phyloP scores from a whole-genome alignment of 2,888 invertebrate species.

The Lasioglossum figueresi region DNA sequence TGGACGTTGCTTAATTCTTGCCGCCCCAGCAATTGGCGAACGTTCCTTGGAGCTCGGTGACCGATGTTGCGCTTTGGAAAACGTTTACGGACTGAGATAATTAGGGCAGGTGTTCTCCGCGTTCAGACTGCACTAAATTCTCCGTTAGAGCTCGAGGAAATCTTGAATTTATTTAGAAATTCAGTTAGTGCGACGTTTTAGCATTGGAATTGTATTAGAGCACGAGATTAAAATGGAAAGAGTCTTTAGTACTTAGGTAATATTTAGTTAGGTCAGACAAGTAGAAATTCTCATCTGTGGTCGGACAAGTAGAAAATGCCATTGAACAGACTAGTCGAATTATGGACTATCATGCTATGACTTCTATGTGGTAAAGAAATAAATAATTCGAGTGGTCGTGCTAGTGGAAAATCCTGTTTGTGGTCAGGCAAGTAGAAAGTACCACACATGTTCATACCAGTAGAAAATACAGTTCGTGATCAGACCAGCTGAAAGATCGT shows the following conservation, averaged over 20 bases:
- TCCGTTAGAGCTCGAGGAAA: neutral
- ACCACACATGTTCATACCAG: neutral
- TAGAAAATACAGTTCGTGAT: neutral
- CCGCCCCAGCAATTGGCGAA: constrained; percentile 24
- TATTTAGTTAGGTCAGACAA: neutral
- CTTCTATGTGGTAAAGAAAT: too few relatives aligned
- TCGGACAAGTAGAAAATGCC: neutral
- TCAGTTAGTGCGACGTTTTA: neutral
- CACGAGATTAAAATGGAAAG: neutral
- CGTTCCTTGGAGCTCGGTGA: neutral
- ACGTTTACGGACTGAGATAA: constrained; percentile 7
- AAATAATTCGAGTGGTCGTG: neutral
- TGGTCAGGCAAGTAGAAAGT: neutral
- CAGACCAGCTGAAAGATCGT: neutral
- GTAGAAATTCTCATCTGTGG: too few relatives aligned
- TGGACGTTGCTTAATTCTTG: constrained; percentile 29
- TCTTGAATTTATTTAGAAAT: neutral
- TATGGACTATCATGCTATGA: neutral
- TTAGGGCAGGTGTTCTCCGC: neutral
- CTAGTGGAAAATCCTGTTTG: neutral
- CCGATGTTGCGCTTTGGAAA: constrained; percentile 7
- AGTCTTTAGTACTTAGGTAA: neutral
- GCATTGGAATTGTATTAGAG: neutral
- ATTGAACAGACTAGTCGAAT: neutral
- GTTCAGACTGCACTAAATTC: neutral